Evolutionary conservation across 2,113 vertebrate genomes (phyloP).

Genomic region (Grammomys surdaster): DNA sequence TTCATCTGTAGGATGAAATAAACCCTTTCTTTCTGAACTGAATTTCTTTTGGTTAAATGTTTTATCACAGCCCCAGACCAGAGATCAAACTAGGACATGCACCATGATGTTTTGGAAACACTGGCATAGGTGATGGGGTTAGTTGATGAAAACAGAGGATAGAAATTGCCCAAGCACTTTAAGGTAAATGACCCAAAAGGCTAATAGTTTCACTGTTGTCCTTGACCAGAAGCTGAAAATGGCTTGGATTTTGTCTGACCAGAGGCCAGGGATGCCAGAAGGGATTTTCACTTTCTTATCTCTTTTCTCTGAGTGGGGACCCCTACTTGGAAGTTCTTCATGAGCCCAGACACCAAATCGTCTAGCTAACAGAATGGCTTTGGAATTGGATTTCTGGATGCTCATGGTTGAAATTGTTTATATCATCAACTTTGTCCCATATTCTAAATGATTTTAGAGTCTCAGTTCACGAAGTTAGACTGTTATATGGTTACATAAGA

Average conservation of each 20-base stretch:
- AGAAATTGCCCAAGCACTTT: neutral
- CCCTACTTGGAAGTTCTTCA: neutral
- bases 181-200: neutral
- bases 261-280: too few species aligned
- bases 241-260: neutral
- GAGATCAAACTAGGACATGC: neutral
- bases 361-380: neutral
- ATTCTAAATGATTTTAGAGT: neutral
- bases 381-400: neutral
- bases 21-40: neutral
- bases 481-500: neutral
- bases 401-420: neutral
- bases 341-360: neutral
- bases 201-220: neutral
- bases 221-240: neutral
- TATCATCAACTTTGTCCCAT: neutral
- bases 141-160: neutral
- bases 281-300: neutral
- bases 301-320: neutral
- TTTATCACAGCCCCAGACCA: neutral
- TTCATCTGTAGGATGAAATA: neutral
- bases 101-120: neutral
- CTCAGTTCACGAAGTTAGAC: neutral
- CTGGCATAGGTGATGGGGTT: neutral
- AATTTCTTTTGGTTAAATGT: neutral